Conservation (phyloP, 2,113 vertebrate species). For the Xiphorhynchus elegans region DNA sequence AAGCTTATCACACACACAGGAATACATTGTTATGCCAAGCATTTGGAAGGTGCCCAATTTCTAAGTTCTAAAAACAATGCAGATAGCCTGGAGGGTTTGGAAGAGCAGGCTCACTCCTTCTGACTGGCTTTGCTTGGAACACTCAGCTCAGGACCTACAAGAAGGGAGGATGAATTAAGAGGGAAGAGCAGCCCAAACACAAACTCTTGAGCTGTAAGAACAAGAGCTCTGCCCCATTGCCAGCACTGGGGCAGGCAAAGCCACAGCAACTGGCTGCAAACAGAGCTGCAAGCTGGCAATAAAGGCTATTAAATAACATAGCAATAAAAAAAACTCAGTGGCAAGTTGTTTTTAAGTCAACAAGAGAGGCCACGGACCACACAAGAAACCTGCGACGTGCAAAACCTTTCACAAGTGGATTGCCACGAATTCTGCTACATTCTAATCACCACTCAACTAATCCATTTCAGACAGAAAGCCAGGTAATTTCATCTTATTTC, state of each 20-base stretch:
- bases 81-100: background rate
- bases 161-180: background rate
- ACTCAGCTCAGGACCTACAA: background rate
- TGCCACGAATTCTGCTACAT: background rate
- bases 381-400: accelerated
- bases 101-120: too few species aligned
- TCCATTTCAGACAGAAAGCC: background rate
- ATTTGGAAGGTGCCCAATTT: background rate
- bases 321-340: background rate
- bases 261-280: background rate
- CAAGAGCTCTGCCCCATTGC: background rate
- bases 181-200: background rate
- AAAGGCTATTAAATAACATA: background rate
- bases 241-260: background rate
- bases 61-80: background rate
- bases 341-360: accelerated
- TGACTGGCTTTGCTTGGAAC: accelerated
- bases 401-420: background rate
- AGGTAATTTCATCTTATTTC: background rate
- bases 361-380: background rate
- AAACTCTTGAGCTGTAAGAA: background rate
- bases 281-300: background rate
- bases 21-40: background rate
- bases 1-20: background rate
- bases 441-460: background rate